Percentiles rank a stretch among this genome's conserved stretches.
Conservation (phyloP, 2,113 vertebrate species). For the Equus przewalskii region DNA sequence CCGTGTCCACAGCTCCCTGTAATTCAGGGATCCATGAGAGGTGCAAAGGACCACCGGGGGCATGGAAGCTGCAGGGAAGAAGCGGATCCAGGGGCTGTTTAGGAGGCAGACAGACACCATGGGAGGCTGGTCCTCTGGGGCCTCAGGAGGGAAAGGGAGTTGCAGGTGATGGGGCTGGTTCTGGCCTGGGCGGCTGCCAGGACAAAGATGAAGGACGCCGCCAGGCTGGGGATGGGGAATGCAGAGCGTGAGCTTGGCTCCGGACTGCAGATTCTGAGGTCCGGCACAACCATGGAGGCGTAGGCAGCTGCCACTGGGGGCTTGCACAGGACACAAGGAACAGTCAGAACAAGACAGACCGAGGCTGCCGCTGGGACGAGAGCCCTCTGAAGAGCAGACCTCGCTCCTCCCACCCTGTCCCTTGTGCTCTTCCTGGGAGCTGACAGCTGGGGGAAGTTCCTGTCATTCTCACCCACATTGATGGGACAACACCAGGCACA, state of each 20-base stretch:
- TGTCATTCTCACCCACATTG: not conserved
- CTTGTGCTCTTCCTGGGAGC: accelerated
- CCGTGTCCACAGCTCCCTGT: accelerated
- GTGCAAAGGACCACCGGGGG: not conserved
- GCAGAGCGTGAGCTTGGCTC: accelerated
- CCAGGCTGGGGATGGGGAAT: accelerated
- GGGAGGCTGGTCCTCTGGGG: accelerated
- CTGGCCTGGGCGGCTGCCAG: accelerated
- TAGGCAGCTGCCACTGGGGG: accelerated
- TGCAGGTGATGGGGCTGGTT: accelerated
- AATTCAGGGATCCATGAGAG: not conserved
- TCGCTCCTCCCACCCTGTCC: accelerated
- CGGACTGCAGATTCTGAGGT: not conserved
- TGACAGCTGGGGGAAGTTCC: not conserved
- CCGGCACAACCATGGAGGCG: accelerated
- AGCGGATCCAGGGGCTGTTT: not conserved
- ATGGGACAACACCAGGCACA: not conserved
- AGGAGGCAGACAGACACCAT: not conserved
- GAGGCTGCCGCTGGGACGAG: accelerated
- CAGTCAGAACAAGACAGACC: not conserved
- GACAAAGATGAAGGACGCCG: not conserved
- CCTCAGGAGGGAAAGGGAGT: not conserved
- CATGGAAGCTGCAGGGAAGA: accelerated
- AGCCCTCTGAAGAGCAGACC: accelerated
- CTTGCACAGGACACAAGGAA: accelerated